Evolutionary conservation across 2,113 vertebrate species (phyloP).

Genomic region (Chinchilla lanigera): DNA sequence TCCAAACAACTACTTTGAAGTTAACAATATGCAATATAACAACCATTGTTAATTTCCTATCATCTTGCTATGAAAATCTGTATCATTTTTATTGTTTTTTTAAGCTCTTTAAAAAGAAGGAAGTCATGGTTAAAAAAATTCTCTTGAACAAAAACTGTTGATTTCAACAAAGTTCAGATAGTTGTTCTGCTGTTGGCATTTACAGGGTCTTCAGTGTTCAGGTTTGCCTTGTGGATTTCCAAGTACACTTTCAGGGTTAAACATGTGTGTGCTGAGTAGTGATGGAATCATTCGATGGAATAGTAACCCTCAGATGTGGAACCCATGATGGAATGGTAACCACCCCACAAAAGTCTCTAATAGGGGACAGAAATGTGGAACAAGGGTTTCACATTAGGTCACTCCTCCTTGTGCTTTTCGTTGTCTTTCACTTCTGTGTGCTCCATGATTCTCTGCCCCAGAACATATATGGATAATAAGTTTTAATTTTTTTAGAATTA

Average conservation of each 20-base stretch:
- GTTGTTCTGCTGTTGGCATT: background rate
- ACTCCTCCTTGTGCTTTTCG: rapidly evolving
- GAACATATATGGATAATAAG: background rate
- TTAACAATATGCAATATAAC: no score
- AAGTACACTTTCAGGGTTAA: background rate
- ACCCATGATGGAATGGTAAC: background rate
- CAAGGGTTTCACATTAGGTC: rapidly evolving
- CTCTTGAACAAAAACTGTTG: background rate
- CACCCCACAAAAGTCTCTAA: rapidly evolving
- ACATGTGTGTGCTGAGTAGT: no score
- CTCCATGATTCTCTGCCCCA: background rate
- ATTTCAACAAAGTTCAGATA: background rate
- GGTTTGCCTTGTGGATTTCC: background rate
- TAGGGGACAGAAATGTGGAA: rapidly evolving
- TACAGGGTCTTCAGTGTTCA: background rate
- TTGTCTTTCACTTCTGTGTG: background rate
- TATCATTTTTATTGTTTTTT: no score
- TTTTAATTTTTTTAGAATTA: background rate
- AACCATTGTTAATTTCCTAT: no score
- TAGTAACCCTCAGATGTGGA: rapidly evolving
- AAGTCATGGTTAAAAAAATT: background rate
- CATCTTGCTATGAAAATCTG: no score
- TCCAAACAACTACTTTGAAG: no score
- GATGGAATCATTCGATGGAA: rapidly evolving
- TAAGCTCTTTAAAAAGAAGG: background rate